Base-by-base conservation (phyloP, 2,797 vertebrate genomes). In the Trachops cirrhosus region DNA sequence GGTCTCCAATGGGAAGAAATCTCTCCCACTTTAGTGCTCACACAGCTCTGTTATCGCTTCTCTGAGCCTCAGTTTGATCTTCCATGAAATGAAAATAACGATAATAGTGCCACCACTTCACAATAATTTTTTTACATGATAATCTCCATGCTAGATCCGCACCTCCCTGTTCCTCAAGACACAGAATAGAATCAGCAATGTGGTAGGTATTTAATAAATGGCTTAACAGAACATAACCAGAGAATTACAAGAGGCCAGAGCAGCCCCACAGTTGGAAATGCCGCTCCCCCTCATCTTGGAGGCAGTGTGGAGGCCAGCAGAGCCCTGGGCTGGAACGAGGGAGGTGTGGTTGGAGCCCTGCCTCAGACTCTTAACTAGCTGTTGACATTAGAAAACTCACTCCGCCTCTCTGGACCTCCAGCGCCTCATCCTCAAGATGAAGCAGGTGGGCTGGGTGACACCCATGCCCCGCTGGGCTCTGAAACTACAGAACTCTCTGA, bases 21-120 rank as follows among this genome's bases (percentile, higher is more conserved):
- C 14, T 1, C 24, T 77, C n/a, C 7, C 50, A 39, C 26, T 54
- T 14, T 32, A 32, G 22, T 18, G n/a, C 10, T 83, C 39, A 73
- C 0, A 1, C 0, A 8, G 18, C 12, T 6, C 34, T 71, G 48
- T 57, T 10, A 15, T 32, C 5, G 70, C 2, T 14, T 50, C 68
- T 50, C 41, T 21, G 22, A 44, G 39, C 62, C 21, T 59, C 39
- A 14, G 8, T 78, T 48, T 59, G 48, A 10, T 71, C 9, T 64
- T 74, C 9, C 4, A 3, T 9, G 18, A 71, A 12, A 5, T 11
- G 26, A 54, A 75, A 84, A 52, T 24, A 57, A 57, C 3, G 4
- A 26, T 10, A 46, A 34, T 1, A 50, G 4, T 39, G 8, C 32
- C 37, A 29, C 21, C 1, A 16, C 57, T 6, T 10, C n/a, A 7